Evolutionary conservation across 2,888 invertebrate genomes (phyloP).

Genomic region (Hyppa rectilinea): DNA sequence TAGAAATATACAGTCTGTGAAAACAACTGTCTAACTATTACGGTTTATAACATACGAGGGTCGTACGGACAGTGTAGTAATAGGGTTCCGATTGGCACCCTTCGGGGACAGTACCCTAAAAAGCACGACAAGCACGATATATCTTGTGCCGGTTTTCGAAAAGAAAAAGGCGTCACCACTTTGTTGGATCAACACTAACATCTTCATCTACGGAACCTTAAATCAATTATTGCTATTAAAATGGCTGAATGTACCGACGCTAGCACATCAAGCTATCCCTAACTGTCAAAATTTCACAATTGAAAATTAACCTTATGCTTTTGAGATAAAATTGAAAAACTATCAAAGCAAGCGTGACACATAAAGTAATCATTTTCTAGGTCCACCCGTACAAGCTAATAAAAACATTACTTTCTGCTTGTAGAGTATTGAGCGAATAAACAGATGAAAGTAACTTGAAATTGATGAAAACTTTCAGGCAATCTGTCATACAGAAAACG

Average conservation of each 20-base stretch:
- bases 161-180: conserved; percentile 1
- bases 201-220: conserved; percentile 12
- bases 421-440: conserved; percentile 52
- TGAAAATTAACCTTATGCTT: too few relatives aligned
- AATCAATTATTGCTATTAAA: conserved; percentile 26
- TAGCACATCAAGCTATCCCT: too few relatives aligned
- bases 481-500: conserved; percentile 64
- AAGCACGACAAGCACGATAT: not conserved
- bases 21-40: too few relatives aligned
- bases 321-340: too few relatives aligned
- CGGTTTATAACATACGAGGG: too few relatives aligned
- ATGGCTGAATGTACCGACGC: not conserved
- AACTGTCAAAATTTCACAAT: too few relatives aligned
- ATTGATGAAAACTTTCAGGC: conserved; percentile 63
- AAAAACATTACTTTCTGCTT: conserved; percentile 50
- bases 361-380: conserved; percentile 13
- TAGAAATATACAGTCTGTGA: too few relatives aligned
- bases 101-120: not conserved
- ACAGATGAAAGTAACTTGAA: conserved; percentile 61
- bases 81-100: too few relatives aligned
- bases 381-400: conserved; percentile 17
- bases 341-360: too few relatives aligned
- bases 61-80: too few relatives aligned
- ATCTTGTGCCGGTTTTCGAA: not conserved
- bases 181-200: conserved; percentile 29